phyloP scores from a whole-genome alignment of 2,113 vertebrate genomes.

The Suricata suricatta region DNA sequence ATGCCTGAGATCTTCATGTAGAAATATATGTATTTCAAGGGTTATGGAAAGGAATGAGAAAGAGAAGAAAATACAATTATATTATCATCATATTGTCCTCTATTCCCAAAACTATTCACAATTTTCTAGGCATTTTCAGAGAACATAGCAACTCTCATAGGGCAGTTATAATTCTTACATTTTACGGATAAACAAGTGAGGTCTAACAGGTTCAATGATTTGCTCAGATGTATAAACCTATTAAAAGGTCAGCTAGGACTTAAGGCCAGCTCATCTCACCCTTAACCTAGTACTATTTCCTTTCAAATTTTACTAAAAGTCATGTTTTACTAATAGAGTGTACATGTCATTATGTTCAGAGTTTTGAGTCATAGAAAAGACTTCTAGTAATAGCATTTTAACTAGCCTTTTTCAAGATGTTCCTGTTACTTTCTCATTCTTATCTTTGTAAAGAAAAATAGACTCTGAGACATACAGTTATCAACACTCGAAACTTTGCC shows the following conservation, averaged over 20 bases:
- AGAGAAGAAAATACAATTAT: not conserved
- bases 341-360: not conserved
- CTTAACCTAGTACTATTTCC: not conserved
- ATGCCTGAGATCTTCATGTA: not conserved
- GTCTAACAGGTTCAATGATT: not conserved
- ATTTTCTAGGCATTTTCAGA: not conserved
- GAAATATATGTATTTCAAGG: not conserved
- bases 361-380: not conserved
- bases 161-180: not conserved
- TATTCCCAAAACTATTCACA: not conserved
- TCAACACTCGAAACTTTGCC: slow-evolving; percentile 24
- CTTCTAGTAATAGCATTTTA: not conserved
- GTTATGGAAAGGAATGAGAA: not conserved
- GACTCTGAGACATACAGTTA: slow-evolving; percentile 24
- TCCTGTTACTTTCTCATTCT: not conserved
- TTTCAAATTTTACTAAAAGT: not conserved
- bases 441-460: slow-evolving; percentile 3
- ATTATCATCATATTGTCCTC: not conserved
- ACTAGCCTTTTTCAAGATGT: not conserved
- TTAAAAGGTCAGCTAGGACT: not conserved
- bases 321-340: not conserved
- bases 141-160: not conserved
- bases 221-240: not conserved
- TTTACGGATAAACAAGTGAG: not conserved
- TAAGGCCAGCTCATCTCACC: not conserved